Evolutionary conservation across 1,140 invertebrate genomes (phyloP), one percentile per base, ranked within the genome.

Genomic region (Drosophila ohnishii): DNA sequence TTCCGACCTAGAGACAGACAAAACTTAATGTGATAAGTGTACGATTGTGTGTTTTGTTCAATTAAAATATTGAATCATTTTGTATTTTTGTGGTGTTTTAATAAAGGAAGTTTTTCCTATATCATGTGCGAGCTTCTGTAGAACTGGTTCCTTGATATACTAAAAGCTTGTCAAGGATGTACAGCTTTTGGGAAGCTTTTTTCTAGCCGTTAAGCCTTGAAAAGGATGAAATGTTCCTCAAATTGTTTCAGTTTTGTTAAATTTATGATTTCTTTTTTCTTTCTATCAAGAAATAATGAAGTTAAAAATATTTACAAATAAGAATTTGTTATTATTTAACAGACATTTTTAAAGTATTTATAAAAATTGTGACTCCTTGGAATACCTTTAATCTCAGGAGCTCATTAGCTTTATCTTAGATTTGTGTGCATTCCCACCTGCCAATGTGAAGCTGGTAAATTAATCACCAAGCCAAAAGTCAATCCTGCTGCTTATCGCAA

Each of bases 1-100:
- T 40, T 39, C 13, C 22, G 35, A 72, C 69, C 42, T 72, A 56
- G 48, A 72, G 53, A 59, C 61, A 78, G 62, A 47, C 57, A 76
- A 60, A 76, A 77, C 64, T 61, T 77, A 61, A 62, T 77, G 75
- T 77, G 75, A 77, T 77, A 77, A 77, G 75, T 77, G 75, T 77
- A 69, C 53, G 75, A 75, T 69, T 77, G 50, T 76, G 74, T 77
- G 75, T 76, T 77, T 77, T 72, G 66, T 72, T 77, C 57, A 75
- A 75, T 75, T 50, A 74, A 75, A 75, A 71, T 39, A 72, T 72
- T 72, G 51, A 74, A 39, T 47, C 35, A 69, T 70, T 70, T 72
- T 75, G 63, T 75, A 57, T 48, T 65, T n/a, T 16, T 37, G 2
- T 2, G 3, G 11, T 1, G 3, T 39, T 69, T 70, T 30, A 1